Evolutionary conservation across 2,888 invertebrate genomes (phyloP).

Genomic region (Vandiemenella viatica): DNA sequence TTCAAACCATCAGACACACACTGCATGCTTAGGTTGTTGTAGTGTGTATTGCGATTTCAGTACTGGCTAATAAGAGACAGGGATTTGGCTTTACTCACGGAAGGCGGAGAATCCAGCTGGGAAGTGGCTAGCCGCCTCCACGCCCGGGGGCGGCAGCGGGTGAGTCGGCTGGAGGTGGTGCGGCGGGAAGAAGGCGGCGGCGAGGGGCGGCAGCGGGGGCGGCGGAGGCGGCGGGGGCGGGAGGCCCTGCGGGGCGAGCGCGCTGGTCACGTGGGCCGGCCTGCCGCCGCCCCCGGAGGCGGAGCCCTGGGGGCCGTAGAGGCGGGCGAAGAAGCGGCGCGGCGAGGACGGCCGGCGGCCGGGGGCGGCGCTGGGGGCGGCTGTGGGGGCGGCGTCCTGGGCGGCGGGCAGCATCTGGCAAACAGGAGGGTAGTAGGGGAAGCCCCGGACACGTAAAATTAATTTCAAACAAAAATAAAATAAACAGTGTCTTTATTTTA

Average conservation of each 20-base stretch:
- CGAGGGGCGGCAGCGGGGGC: slow-evolving; percentile 2
- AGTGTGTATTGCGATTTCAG: too few species aligned
- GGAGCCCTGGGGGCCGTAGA: slow-evolving; percentile 46
- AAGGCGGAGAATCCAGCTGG: slow-evolving; percentile 43
- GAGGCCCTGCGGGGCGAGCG: slow-evolving; percentile 30
- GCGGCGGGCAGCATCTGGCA: neutral
- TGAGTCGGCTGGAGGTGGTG: neutral
- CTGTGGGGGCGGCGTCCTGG: neutral
- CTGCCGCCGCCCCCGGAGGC: neutral
- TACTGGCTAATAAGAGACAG: too few species aligned
- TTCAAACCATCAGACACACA: too few species aligned
- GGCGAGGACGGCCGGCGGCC: slow-evolving; percentile 50
- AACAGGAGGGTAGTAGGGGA: too few species aligned
- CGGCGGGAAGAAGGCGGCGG: neutral
- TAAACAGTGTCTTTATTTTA: too few species aligned
- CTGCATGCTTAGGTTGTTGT: too few species aligned
- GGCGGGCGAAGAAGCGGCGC: slow-evolving; percentile 61
- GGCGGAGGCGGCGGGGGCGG: slow-evolving; percentile 19
- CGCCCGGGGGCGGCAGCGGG: neutral
- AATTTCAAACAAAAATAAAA: too few species aligned
- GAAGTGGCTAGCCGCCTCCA: slow-evolving; percentile 23
- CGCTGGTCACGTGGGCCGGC: neutral
- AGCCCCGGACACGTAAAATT: too few species aligned
- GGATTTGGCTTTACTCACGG: slow-evolving; percentile 32
- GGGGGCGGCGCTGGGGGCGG: neutral